Base-by-base conservation (phyloP, 1,140 invertebrate genomes). In the Conus betulinus region DNA sequence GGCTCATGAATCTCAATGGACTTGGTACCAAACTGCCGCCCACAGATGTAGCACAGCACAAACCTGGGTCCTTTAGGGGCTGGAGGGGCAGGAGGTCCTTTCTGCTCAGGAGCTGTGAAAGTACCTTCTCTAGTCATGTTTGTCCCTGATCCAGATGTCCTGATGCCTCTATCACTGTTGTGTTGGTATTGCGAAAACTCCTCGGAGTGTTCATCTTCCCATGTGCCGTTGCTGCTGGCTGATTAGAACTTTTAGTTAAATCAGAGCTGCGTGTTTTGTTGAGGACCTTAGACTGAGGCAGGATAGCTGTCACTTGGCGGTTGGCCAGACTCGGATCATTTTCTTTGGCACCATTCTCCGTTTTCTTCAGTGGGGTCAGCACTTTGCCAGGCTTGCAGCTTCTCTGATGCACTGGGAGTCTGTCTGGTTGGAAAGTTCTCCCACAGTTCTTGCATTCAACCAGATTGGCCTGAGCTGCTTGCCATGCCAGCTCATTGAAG, bases 1-100 rank as follows among this genome's bases (percentile, higher is more conserved):
- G 97, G 97, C 92, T 97, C 97, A 94, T 98, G 97, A 88, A 97
- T 97, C n/a, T 94, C 94, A 88, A 98, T 97, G 53, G 97, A 97
- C 88, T 96, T 96, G 0, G 96, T 93, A 10, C 97, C 97, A 94
- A 97, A 98, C 91, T 97, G 96, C 84, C 97, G 95, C 10, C 97
- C 97, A 91, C 94, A 95, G 85, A 98, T 96, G 92, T 97, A 97
- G 93, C 97, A 98, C 20, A 97, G 95, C 5, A 97, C 96, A n/a
- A 95, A 95, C 15, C 94, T 91, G 52, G 92, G 90, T 27, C 91
- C 91, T 60, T 88, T 88, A 52, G 90, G 87, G 51, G 84, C 89
- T 85, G 89, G 89, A n/a, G 85, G 79, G 78, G 88, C 90, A 4
- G 89, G 87, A 55, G 89, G 79, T 79, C 87, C 90, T 90, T 91